phyloP scores from a whole-genome alignment of 2,888 invertebrate species.

The Parapristionchus giblindavisi region DNA sequence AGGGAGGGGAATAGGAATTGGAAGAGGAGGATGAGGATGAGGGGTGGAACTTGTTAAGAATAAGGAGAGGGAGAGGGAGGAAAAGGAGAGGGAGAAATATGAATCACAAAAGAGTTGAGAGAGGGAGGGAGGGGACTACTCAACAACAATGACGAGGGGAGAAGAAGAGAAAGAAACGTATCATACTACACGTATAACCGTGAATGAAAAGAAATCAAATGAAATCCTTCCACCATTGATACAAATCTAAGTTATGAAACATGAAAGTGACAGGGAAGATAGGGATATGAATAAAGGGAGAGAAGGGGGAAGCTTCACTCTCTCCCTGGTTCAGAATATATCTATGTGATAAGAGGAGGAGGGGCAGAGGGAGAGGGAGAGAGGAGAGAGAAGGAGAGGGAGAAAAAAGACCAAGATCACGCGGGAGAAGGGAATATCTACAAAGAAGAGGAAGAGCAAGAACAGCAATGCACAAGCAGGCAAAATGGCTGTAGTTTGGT shows the following conservation, averaged over 20 bases:
- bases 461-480: too few relatives aligned
- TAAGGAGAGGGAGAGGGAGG: background rate
- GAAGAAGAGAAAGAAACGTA: background rate
- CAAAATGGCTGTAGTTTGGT: too few relatives aligned
- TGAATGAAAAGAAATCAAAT: too few relatives aligned
- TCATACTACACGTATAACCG: too few relatives aligned
- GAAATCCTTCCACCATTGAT: background rate
- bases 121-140: background rate
- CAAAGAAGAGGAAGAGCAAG: too few relatives aligned
- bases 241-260: background rate
- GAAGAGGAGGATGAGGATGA: background rate
- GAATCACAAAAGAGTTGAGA: slow-evolving; percentile 3
- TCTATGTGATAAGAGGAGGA: background rate
- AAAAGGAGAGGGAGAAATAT: background rate
- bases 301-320: background rate
- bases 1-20: slow-evolving; percentile 4
- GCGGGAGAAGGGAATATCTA: background rate
- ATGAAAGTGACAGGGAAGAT: slow-evolving; percentile 3
- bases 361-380: background rate
- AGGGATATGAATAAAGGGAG: background rate
- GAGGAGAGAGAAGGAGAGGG: slow-evolving; percentile 1
- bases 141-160: background rate
- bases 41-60: background rate
- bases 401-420: background rate
- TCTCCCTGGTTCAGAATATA: background rate